Conservation (phyloP, 2,888 invertebrate genomes). For the Ophonus ardosiacus region DNA sequence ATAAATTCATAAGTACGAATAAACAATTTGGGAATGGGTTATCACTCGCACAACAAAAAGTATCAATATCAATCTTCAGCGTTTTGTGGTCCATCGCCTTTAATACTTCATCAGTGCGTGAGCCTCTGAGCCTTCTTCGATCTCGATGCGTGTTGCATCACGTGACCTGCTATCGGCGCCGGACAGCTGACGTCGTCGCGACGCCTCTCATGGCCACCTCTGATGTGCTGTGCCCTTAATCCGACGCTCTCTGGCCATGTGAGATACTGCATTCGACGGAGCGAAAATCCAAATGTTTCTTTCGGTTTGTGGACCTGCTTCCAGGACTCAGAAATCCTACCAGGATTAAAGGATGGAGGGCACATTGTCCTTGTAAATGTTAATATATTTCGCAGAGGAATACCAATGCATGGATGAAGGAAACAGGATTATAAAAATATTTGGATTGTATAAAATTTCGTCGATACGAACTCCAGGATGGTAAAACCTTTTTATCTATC, state of each 20-base stretch:
- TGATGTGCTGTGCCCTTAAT: constrained; percentile 8
- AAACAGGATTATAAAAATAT: not conserved
- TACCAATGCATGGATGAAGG: not conserved
- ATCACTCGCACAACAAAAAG: too few species aligned
- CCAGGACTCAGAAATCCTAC: constrained; percentile 20
- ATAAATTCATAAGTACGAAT: too few species aligned
- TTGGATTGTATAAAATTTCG: not conserved
- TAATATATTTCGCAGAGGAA: constrained; percentile 21
- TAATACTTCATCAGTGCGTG: constrained; percentile 8
- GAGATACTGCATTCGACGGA: constrained; percentile 23
- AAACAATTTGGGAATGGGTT: too few species aligned
- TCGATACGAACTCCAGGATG: not conserved
- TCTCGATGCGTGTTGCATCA: not conserved
- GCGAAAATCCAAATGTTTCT: constrained; percentile 35
- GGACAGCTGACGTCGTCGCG: constrained; percentile 8
- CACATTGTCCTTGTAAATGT: constrained; percentile 41
- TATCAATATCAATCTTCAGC: not conserved
- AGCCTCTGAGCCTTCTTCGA: not conserved
- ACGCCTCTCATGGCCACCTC: constrained; percentile 5
- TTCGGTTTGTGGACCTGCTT: constrained; percentile 8
- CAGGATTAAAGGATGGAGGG: constrained; percentile 19
- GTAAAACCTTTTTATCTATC: not conserved
- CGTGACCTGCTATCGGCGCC: constrained; percentile 24
- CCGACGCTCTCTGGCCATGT: not conserved
- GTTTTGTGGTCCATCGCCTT: constrained; percentile 4